Percentiles rank a stretch among this genome's conserved stretches.
Evolutionary conservation across 2,888 invertebrate genomes (phyloP).

Genomic region (Erebia ligea): DNA sequence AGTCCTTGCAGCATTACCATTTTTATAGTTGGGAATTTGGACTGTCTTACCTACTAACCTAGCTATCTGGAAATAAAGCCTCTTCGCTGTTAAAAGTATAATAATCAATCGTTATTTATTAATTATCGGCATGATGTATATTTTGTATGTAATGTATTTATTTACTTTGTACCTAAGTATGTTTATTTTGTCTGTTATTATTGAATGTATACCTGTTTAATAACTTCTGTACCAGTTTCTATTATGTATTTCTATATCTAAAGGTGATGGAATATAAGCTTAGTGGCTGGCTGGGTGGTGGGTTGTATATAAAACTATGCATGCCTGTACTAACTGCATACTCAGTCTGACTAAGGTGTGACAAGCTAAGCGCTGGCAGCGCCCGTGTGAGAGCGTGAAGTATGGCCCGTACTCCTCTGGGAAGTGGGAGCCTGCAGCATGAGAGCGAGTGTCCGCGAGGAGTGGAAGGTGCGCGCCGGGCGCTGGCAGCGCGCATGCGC

Average conservation of each 20-base stretch:
- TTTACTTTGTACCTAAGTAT: background rate
- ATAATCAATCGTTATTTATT: background rate
- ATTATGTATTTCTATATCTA: background rate
- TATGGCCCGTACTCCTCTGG: slow-evolving; percentile 23
- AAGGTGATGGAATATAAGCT: background rate
- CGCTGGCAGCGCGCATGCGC: slow-evolving; percentile 48
- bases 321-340: slow-evolving; percentile 2
- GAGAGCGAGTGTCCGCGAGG: slow-evolving; percentile 33
- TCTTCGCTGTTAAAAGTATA: background rate
- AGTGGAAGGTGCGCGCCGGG: slow-evolving; percentile 43
- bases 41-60: background rate
- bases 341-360: background rate
- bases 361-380: slow-evolving; percentile 19
- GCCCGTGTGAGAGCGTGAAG: slow-evolving; percentile 25
- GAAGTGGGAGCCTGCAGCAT: slow-evolving; percentile 41
- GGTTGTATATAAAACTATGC: background rate
- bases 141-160: background rate
- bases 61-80: background rate
- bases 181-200: background rate
- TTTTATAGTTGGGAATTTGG: slow-evolving; percentile 4
- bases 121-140: slow-evolving; percentile 8
- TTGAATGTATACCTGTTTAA: background rate
- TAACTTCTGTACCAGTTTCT: background rate
- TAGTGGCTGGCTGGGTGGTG: background rate
- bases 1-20: slow-evolving; percentile 6